A percentile compares a stretch with the other conserved stretches of the same genome.
Conservation (phyloP, 2,797 vertebrate species). For the Nothura maculosa region DNA sequence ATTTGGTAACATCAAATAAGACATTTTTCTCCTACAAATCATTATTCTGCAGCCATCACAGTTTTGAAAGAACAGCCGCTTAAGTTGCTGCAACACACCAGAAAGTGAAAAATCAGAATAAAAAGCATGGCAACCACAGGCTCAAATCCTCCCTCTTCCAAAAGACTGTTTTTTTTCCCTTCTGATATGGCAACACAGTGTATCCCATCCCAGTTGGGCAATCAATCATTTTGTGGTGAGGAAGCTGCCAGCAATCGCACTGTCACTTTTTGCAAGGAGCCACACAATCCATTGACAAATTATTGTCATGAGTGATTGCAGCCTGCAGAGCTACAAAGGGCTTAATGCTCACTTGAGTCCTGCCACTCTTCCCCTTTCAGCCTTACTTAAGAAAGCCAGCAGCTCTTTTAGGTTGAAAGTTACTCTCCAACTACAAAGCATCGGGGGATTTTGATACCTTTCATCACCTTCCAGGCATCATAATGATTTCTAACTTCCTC, state of each 20-base stretch:
- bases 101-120: neutral
- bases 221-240: neutral
- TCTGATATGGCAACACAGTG: neutral
- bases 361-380: neutral
- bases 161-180: neutral
- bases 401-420: neutral
- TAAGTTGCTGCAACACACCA: neutral
- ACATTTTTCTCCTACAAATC: neutral
- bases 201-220: too few species aligned
- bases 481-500: neutral
- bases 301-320: neutral
- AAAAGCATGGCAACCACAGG: neutral
- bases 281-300: neutral
- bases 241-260: neutral
- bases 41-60: neutral
- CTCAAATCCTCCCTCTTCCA: neutral
- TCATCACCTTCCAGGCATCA: neutral
- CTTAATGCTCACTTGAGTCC: neutral
- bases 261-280: neutral
- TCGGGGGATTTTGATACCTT: neutral
- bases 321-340: neutral
- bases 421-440: neutral
- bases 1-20: neutral
- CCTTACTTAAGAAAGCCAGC: neutral
- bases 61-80: neutral